These are phyloP conservation scores for Momotus momota DNA, from an alignment of 2,797 vertebrate species.

Conservation along the genomic window DNA sequence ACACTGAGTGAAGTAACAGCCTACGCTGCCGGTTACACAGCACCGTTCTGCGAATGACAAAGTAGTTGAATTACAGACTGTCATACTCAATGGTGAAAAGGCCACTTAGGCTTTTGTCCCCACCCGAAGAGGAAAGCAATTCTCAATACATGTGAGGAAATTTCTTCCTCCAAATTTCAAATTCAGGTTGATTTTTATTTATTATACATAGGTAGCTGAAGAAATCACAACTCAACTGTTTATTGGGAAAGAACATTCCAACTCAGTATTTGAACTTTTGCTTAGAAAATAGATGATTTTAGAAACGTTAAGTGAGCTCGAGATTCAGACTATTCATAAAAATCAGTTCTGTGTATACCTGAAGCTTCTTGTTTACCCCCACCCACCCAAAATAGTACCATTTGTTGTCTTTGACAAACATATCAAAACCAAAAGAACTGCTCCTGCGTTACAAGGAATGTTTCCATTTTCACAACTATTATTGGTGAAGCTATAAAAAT, in stretches of 20 bases:
- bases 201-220: neutral
- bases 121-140: neutral
- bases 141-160: neutral
- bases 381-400: neutral
- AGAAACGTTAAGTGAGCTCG: neutral
- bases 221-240: neutral
- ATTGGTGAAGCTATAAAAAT: neutral
- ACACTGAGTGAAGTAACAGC: neutral
- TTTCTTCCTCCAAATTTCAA: neutral
- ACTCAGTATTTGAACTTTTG: neutral
- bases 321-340: neutral
- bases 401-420: neutral
- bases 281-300: neutral
- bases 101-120: neutral
- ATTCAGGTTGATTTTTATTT: neutral
- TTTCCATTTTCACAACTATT: neutral
- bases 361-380: neutral
- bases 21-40: neutral
- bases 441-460: neutral
- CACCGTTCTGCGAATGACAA: neutral
- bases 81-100: neutral
- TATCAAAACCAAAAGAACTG: neutral
- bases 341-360: neutral
- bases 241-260: neutral
- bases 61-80: neutral